Conservation (phyloP, 1,140 invertebrate species). For the Charaxes varanes region DNA sequence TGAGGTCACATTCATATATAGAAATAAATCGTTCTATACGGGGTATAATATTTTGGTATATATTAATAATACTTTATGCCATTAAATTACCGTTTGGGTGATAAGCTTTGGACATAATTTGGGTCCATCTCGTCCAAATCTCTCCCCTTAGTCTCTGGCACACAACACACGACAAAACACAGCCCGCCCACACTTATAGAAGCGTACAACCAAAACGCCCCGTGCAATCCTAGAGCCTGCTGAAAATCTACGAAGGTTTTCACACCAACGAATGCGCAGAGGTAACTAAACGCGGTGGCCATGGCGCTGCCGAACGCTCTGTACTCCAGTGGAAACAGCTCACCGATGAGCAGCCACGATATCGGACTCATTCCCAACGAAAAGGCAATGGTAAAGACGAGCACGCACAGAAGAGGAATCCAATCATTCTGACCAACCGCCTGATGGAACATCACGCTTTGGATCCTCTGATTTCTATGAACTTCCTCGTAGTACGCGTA, state of each 20-base stretch:
- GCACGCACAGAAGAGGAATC: conserved; percentile 87
- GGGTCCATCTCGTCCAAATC: conserved; percentile 92
- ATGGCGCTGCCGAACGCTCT: conserved; percentile 89
- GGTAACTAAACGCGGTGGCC: conserved; percentile 90
- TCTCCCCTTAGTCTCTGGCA: conserved; percentile 94
- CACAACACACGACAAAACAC: conserved; percentile 89
- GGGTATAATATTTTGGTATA: no score
- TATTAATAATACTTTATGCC: no score
- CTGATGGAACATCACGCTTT: conserved; percentile 67
- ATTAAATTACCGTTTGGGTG: conserved; percentile 63
- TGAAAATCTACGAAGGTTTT: conserved; percentile 92
- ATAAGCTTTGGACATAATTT: conserved; percentile 76
- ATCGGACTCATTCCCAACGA: conserved; percentile 93
- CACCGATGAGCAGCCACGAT: conserved; percentile 92
- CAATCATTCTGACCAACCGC: conserved; percentile 80
- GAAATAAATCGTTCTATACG: no score
- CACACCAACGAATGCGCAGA: conserved; percentile 92
- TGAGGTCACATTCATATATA: no score
- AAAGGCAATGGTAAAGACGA: conserved; percentile 90
- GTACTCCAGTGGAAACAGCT: conserved; percentile 92
- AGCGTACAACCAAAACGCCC: conserved; percentile 93
- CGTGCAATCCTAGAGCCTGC: conserved; percentile 84
- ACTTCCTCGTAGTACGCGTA: conserved; percentile 85
- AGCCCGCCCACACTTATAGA: conserved; percentile 88
- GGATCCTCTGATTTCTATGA: conserved; percentile 71